Percentiles rank a stretch among this genome's conserved stretches.
Conservation (phyloP, 2,797 vertebrate species). For the Prunella strophiata region DNA sequence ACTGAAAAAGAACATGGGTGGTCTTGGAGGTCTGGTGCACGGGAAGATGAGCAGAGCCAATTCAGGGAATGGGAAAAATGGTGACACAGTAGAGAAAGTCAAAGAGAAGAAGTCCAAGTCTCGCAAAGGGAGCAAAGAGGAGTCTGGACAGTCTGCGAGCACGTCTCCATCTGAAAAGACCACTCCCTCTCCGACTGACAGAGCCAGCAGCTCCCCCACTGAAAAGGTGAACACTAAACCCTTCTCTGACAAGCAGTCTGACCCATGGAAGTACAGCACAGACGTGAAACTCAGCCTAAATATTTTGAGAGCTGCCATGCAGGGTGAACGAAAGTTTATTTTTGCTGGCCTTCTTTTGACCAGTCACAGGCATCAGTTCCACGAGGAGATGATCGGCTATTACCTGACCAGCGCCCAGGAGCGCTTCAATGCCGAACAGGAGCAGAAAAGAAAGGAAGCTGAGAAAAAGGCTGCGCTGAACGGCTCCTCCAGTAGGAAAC, state of each 20-base stretch:
- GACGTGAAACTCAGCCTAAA: slow-evolving; percentile 99
- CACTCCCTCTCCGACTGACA: slow-evolving; percentile 93
- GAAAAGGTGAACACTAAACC: slow-evolving; percentile 79
- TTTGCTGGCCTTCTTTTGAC: slow-evolving; percentile 96
- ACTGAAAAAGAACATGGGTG: slow-evolving; percentile 98
- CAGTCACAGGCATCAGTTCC: slow-evolving; percentile 97
- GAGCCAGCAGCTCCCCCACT: slow-evolving; percentile 83
- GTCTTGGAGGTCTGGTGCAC: slow-evolving; percentile 94
- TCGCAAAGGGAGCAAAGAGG: slow-evolving; percentile 92
- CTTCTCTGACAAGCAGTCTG: slow-evolving; percentile 78
- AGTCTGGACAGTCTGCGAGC: slow-evolving; percentile 87
- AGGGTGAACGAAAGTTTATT: slow-evolving; percentile 98
- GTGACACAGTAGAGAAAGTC: slow-evolving; percentile 75
- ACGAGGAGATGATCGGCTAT: slow-evolving; percentile 98
- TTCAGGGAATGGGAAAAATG: slow-evolving; percentile 82
- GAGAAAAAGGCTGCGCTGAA: slow-evolving; percentile 79
- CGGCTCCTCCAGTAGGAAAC: slow-evolving; percentile 73
- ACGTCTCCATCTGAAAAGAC: slow-evolving; percentile 94
- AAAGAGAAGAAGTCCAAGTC: slow-evolving; percentile 87
- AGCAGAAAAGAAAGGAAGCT: slow-evolving; percentile 87
- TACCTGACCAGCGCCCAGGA: slow-evolving; percentile 97
- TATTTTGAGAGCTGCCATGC: slow-evolving; percentile 98
- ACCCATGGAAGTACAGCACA: slow-evolving; percentile 97
- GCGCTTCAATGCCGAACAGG: slow-evolving; percentile 96
- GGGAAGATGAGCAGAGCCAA: slow-evolving; percentile 93